Percentiles rank a stretch among this genome's conserved stretches.
Evolutionary conservation across 2,797 vertebrate genomes (phyloP).

Genomic region (Acomys russatus): DNA sequence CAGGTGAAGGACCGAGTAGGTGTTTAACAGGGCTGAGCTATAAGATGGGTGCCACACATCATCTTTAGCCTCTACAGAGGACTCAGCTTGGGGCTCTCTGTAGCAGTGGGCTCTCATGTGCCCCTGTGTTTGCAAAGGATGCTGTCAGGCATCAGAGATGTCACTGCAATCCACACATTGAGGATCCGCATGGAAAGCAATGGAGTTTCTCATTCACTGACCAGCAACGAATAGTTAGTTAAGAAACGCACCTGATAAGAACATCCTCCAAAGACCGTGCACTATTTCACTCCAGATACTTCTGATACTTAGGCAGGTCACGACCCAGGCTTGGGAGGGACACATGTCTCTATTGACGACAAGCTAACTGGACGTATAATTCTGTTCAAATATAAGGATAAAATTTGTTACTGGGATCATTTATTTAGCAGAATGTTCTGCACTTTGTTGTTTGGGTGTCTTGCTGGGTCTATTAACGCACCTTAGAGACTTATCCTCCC

Average conservation of each 20-base stretch:
- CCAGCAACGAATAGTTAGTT: not conserved
- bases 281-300: not conserved
- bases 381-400: not conserved
- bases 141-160: not conserved
- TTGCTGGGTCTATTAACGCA: not conserved
- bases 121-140: not conserved
- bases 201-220: not conserved
- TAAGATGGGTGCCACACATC: not conserved
- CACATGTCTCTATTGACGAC: not conserved
- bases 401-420: not conserved
- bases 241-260: not conserved
- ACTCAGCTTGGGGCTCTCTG: not conserved
- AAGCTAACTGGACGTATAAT: not conserved
- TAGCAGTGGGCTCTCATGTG: rapidly evolving
- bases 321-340: not conserved
- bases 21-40: not conserved
- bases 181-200: not conserved
- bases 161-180: rapidly evolving
- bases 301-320: not conserved
- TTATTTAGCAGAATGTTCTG: not conserved
- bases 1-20: not conserved
- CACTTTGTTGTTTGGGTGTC: not conserved
- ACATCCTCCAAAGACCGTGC: not conserved
- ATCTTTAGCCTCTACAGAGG: not conserved
- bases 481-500: not conserved